Base-by-base conservation (phyloP, 2,888 invertebrate genomes). In the Myathropa florea region DNA sequence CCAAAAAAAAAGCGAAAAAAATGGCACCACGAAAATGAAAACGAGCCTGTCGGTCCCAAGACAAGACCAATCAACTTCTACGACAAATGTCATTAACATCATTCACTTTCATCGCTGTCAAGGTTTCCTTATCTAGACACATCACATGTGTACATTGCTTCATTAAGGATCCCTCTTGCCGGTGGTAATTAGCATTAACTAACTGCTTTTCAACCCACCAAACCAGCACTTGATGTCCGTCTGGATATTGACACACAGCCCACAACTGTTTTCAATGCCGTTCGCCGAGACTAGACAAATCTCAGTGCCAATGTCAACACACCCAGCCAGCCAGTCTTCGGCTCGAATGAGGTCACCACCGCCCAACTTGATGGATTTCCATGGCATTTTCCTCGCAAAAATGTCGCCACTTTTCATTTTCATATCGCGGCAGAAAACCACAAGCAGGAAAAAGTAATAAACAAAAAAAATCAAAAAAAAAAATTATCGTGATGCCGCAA, bases 371-470 rank as follows among this genome's bases (percentile, higher is more conserved):
- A 71, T 65, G 55, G 64, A 76, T 53, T 76, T 83, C 67, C 70
- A 61, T 64, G 64, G 59, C 60, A 76, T 61, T 82, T 85, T 85
- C 82, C 65, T 85, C 72, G 77, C 77, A 81, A 82, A 82, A 78
- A 82, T 82, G 77, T 82, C 78, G 77, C 70, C 59, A 73, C 68
- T 78, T 83, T 78, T 83, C 82, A 78, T 78, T 83, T 85, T 39
- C 72, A 86, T 86, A 18, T 46, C n/a, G 24, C 64, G 30, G 23
- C 23, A 28, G 39, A 26, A 9, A 26, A 36, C 18, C 2, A 7
- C 39, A 64, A 21, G 65, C 33, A 55, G 76, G 64, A 64, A 78
- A 82, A 77, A 33, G 24, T 14, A 53, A 26, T 76, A 55, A 61
- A 53, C 21, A 61, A 46, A 68, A 46, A 68, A 83, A 75, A 73